Evolutionary conservation across 2,113 vertebrate genomes (phyloP), one percentile per base, ranked within the genome.

Genomic region (Seriola aureovittata): DNA sequence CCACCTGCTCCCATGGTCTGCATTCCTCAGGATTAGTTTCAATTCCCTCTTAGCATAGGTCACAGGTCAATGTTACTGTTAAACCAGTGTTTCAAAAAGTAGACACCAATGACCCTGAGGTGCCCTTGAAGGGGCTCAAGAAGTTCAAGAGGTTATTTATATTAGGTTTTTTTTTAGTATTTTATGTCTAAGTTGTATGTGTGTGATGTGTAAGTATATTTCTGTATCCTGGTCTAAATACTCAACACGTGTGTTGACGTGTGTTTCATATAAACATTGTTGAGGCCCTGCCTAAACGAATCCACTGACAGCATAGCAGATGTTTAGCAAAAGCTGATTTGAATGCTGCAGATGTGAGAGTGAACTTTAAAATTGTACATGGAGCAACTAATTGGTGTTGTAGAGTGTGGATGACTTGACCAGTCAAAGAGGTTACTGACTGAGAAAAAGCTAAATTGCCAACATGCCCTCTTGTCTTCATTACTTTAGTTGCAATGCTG

Each of bases 21-120:
- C 91, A 87, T 91, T 90, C 84, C 88, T 77, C 42, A 65, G 80
- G 84, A 86, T 91, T 89, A 85, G 62, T 90, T 89, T 91, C 42
- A 66, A 19, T 87, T 92, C 86, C 82, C 69, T 81, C 42, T 83
- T 23, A 74, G 77, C 23, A 44, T 16, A 87, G 57, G 64, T 89
- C 71, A 82, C 40, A 76, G 78, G 55, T 74, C 88, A 75, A 65
- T 63, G 21, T 85, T 66, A 25, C 60, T 69, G 44, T 81, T 85
- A 81, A 85, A 85, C 52, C 75, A 75, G 48, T 48, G 68, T 38
- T 63, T 85, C 55, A 82, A 73, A 66, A 81, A 48, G 64, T 59
- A 87, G 34, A 63, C 58, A 57, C 16, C 11, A 5, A 16, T 8
- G 25, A 88, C 64, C 71, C 11, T 72, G 25, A 82, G 14, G 23